phyloP scores from a whole-genome alignment of 1,140 invertebrate genomes.

The Drosophila obscura region DNA sequence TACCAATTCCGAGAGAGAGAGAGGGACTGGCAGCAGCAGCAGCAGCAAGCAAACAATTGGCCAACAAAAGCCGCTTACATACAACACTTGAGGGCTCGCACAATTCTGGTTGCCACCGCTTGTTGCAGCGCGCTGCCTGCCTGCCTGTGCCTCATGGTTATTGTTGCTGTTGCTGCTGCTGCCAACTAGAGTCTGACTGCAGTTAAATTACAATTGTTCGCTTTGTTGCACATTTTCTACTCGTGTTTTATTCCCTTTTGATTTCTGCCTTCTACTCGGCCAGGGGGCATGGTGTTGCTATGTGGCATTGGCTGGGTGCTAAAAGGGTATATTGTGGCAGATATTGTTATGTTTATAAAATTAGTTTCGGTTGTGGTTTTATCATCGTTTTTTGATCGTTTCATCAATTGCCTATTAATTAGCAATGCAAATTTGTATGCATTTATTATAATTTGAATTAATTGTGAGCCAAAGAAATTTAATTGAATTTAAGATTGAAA shows the following conservation, averaged over 20 bases:
- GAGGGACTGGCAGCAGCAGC: background rate
- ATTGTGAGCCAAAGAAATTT: too few species aligned
- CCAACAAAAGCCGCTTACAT: conserved; percentile 80
- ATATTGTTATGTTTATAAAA: too few species aligned
- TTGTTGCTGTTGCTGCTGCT: conserved; percentile 32
- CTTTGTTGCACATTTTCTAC: conserved; percentile 77
- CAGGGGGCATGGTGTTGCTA: conserved; percentile 5
- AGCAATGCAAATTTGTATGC: too few species aligned
- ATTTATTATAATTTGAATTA: too few species aligned
- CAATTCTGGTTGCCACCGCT: conserved; percentile 48
- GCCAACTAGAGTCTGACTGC: conserved; percentile 79
- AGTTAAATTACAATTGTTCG: conserved; percentile 82
- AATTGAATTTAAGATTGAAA: too few species aligned
- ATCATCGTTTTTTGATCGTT: too few species aligned
- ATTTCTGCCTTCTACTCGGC: conserved; percentile 8
- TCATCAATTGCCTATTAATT: too few species aligned
- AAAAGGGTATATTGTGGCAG: too few species aligned
- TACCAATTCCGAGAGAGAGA: background rate
- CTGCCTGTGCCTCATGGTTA: conserved; percentile 13
- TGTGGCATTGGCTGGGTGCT: background rate
- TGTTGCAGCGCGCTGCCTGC: background rate
- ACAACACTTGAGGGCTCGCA: conserved; percentile 78
- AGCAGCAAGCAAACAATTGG: conserved; percentile 67
- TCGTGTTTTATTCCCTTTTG: conserved; percentile 25
- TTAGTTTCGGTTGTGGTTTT: too few species aligned